phyloP scores from a whole-genome alignment of 1,140 invertebrate species.

The Piezodorus guildinii region DNA sequence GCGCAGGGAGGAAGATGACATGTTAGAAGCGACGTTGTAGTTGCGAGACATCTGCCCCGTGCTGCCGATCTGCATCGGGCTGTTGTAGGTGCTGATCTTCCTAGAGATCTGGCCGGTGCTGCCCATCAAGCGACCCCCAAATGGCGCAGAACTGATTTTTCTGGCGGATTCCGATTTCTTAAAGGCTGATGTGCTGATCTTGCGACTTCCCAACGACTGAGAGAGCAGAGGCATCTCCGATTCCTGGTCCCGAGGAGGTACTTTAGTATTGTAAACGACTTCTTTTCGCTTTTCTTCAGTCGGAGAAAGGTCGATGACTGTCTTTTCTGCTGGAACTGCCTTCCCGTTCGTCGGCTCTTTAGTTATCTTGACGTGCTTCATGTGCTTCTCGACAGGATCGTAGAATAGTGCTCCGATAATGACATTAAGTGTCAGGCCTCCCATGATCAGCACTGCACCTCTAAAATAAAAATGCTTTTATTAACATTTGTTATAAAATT shows the following conservation, averaged over 20 bases:
- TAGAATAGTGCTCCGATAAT: slow-evolving; percentile 73
- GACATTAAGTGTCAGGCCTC: slow-evolving; percentile 68
- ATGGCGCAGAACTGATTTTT: slow-evolving; percentile 18
- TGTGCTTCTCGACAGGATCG: slow-evolving; percentile 67
- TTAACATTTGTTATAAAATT: no score
- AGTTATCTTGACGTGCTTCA: slow-evolving; percentile 46
- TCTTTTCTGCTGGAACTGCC: neutral
- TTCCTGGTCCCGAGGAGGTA: slow-evolving; percentile 20
- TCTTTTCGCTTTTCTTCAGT: neutral
- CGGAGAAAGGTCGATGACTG: slow-evolving; percentile 1
- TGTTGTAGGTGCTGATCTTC: slow-evolving; percentile 44
- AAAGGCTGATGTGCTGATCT: slow-evolving; percentile 40
- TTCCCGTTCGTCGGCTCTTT: slow-evolving; percentile 14
- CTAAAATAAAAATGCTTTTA: slow-evolving; percentile 36
- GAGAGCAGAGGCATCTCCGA: slow-evolving; percentile 25
- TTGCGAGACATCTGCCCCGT: slow-evolving; percentile 26
- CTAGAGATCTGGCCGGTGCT: slow-evolving; percentile 43
- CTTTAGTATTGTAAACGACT: slow-evolving; percentile 9
- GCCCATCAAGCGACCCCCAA: slow-evolving; percentile 30
- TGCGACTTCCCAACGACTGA: slow-evolving; percentile 34
- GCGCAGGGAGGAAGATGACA: slow-evolving; percentile 60
- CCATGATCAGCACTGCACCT: slow-evolving; percentile 67
- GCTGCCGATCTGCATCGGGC: slow-evolving; percentile 23
- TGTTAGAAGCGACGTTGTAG: slow-evolving; percentile 36
- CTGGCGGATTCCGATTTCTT: neutral